These are phyloP conservation scores for Myotis lucifugus DNA, from an alignment of 2,113 vertebrate species.

Conservation along the genomic window DNA sequence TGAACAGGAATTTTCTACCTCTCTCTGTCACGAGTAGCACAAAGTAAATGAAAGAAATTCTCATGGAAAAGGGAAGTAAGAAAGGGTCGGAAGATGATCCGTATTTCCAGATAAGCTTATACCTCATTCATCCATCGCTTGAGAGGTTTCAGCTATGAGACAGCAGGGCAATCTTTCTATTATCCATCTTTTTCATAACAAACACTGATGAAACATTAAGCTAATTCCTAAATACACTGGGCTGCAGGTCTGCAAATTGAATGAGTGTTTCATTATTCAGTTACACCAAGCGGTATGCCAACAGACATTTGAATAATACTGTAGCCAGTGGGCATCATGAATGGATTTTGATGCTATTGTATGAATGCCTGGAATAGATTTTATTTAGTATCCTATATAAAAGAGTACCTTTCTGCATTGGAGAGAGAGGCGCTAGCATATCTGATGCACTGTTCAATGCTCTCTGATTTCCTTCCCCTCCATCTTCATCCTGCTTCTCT, in stretches of 20 bases:
- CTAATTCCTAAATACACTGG: constrained; percentile 66
- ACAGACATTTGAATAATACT: constrained; percentile 58
- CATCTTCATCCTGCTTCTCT: constrained; percentile 17
- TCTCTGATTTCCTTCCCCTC: constrained; percentile 35
- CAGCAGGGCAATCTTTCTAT: constrained; percentile 56
- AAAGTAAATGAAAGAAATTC: constrained; percentile 47
- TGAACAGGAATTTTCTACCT: constrained; percentile 48
- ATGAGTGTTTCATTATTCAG: constrained; percentile 70
- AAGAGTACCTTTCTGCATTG: constrained; percentile 60
- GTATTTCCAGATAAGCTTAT: constrained; percentile 16
- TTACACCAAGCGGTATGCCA: constrained; percentile 61
- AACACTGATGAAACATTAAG: constrained; percentile 65
- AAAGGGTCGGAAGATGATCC: constrained; percentile 32
- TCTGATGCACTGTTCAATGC: constrained; percentile 30
- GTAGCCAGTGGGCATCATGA: constrained; percentile 51
- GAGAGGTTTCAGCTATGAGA: constrained; percentile 43
- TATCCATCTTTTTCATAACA: constrained; percentile 65
- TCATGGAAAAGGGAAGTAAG: constrained; percentile 6
- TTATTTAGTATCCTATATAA: constrained; percentile 53
- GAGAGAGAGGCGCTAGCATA: background rate
- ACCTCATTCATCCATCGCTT: background rate
- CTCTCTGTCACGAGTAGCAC: background rate
- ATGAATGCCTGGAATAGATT: constrained; percentile 54
- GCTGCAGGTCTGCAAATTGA: constrained; percentile 57
- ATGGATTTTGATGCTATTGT: constrained; percentile 61